Conservation (phyloP, 2,888 invertebrate species). For the Caradrina kadenii region DNA sequence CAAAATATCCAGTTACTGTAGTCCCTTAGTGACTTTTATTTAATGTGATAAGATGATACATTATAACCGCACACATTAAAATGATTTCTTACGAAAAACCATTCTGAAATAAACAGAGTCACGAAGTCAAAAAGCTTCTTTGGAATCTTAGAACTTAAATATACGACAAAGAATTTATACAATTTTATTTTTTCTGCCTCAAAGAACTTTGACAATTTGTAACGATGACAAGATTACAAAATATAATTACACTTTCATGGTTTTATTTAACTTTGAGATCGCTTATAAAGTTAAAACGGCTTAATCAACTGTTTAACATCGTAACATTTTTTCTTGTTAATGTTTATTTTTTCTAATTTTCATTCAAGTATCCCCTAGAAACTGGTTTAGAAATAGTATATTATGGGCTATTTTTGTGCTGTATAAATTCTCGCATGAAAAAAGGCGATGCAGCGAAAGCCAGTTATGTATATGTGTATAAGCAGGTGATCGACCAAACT, state of each 20-base stretch:
- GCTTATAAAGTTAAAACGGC: background rate
- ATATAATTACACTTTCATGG: background rate
- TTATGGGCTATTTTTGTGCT: constrained; percentile 57
- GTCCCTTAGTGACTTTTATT: constrained; percentile 3
- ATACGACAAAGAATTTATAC: constrained; percentile 7
- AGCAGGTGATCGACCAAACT: constrained; percentile 59
- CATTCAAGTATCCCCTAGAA: constrained; percentile 53
- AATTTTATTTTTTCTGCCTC: background rate
- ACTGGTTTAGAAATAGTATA: constrained; percentile 62
- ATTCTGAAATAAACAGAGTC: constrained; percentile 5
- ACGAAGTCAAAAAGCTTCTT: constrained; percentile 1
- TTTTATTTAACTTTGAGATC: constrained; percentile 2
- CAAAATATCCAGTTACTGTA: constrained; percentile 36
- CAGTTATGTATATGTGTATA: constrained; percentile 58
- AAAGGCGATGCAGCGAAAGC: constrained; percentile 48
- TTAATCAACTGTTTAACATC: constrained; percentile 19
- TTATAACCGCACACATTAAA: constrained; percentile 6
- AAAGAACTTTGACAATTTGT: constrained; percentile 3
- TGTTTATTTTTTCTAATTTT: constrained; percentile 58
- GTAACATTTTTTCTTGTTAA: constrained; percentile 12
- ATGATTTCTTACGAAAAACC: background rate
- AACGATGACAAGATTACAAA: background rate
- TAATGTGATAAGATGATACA: background rate
- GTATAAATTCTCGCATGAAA: constrained; percentile 56
- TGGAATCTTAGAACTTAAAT: constrained; percentile 8